Conservation (phyloP, 1,140 invertebrate species). For the Gonioctena quinquepunctata region DNA sequence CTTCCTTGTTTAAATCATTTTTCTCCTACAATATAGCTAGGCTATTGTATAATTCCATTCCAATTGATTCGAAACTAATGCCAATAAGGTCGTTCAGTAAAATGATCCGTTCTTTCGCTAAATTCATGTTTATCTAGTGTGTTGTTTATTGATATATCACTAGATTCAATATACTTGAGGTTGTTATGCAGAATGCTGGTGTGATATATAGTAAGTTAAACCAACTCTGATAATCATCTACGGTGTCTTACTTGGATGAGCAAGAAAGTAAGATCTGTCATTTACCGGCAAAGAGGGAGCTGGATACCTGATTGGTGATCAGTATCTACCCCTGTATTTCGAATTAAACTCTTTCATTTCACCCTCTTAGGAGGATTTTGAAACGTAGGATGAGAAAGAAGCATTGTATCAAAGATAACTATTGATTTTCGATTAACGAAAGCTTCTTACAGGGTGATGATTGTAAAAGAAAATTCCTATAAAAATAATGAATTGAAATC, state of each 20-base stretch:
- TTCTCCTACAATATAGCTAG: no score
- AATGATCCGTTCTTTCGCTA: no score
- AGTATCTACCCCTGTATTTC: neutral
- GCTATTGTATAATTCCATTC: no score
- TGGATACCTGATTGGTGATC: neutral
- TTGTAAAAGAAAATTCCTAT: neutral
- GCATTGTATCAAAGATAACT: neutral
- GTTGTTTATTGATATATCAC: no score
- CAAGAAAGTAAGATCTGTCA: neutral
- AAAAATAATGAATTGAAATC: neutral
- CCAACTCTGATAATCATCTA: neutral
- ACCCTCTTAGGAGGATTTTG: neutral
- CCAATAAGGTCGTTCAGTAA: no score
- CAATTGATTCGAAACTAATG: no score
- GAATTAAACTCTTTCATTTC: neutral
- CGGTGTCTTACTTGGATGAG: neutral
- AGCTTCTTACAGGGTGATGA: neutral
- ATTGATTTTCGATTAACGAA: neutral
- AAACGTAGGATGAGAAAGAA: neutral
- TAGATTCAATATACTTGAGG: no score
- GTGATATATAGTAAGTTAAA: no score
- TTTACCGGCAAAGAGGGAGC: neutral
- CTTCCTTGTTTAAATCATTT: no score
- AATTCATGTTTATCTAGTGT: no score
- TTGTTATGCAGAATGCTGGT: no score